Conservation (phyloP, 64 coral and sea anemone genomes). For the Porites australiensis region DNA sequence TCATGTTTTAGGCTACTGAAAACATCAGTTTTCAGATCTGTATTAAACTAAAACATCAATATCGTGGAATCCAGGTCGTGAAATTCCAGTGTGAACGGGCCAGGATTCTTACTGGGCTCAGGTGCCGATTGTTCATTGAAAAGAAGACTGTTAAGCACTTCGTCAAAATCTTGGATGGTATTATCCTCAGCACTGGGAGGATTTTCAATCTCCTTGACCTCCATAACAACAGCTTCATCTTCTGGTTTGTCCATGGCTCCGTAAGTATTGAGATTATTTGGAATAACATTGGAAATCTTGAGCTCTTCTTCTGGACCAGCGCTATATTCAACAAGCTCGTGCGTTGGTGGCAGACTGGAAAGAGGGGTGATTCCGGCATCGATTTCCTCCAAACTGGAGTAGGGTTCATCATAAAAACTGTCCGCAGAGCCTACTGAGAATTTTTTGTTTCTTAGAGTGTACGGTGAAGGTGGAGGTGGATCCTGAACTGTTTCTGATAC, state of each 20-base stretch:
- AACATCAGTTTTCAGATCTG: too few species aligned
- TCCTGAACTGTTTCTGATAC: background rate
- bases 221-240: conserved; percentile 40
- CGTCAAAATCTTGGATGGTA: conserved; percentile 15
- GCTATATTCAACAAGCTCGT: background rate
- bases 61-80: conserved; percentile 27
- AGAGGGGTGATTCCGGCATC: conserved; percentile 66
- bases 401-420: conserved; percentile 89
- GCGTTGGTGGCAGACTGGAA: conserved; percentile 29
- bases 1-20: too few species aligned
- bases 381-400: conserved; percentile 82
- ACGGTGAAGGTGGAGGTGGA: background rate
- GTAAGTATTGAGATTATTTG: background rate
- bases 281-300: background rate
- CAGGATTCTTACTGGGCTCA: background rate
- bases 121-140: background rate
- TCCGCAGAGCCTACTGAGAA: conserved; percentile 73
- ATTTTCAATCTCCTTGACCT: conserved; percentile 45
- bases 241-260: conserved; percentile 23
- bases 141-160: conserved; percentile 19
- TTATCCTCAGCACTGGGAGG: background rate
- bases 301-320: background rate
- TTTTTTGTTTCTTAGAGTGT: conserved; percentile 70
- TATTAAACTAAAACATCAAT: conserved; percentile 14
- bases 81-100: background rate